phyloP scores from a whole-genome alignment of 1,140 invertebrate genomes.

The Goniozus legneri region DNA sequence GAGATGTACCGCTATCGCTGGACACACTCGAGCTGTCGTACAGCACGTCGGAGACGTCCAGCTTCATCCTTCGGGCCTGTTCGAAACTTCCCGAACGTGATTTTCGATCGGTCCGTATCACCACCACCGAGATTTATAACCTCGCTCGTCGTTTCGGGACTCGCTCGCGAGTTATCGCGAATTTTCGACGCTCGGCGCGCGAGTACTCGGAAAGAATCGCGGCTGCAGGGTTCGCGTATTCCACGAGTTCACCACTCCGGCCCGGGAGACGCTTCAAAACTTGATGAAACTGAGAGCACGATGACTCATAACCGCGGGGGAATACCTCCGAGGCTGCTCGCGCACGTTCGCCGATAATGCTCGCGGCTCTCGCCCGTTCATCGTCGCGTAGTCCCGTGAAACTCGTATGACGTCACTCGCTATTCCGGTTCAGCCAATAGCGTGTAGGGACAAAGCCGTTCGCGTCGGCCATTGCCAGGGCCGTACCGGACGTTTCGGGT shows the following conservation, averaged over 20 bases:
- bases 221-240: no score
- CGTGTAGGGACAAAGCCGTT: slow-evolving; percentile 1
- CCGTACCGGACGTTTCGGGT: slow-evolving; percentile 1
- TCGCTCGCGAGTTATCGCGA: slow-evolving; percentile 2
- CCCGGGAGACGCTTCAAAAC: no score
- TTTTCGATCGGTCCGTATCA: no score
- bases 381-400: no score
- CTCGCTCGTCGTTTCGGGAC: no score
- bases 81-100: slow-evolving; percentile 38
- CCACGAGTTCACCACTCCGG: no score
- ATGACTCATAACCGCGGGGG: slow-evolving; percentile 49
- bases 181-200: slow-evolving; percentile 2
- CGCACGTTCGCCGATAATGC: slow-evolving; percentile 27
- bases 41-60: slow-evolving; percentile 41
- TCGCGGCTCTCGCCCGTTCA: no score
- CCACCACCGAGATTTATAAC: no score
- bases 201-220: no score
- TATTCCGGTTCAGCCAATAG: slow-evolving; percentile 27
- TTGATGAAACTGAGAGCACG: no score
- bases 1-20: slow-evolving; percentile 48
- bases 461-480: slow-evolving; percentile 14
- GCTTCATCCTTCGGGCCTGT: slow-evolving; percentile 37
- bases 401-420: slow-evolving; percentile 24
- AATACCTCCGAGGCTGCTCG: slow-evolving; percentile 39
- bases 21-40: slow-evolving; percentile 50